Evolutionary conservation across 2,888 invertebrate genomes (phyloP), one percentile per base, ranked within the genome.

Genomic region (Acleris holmiana): DNA sequence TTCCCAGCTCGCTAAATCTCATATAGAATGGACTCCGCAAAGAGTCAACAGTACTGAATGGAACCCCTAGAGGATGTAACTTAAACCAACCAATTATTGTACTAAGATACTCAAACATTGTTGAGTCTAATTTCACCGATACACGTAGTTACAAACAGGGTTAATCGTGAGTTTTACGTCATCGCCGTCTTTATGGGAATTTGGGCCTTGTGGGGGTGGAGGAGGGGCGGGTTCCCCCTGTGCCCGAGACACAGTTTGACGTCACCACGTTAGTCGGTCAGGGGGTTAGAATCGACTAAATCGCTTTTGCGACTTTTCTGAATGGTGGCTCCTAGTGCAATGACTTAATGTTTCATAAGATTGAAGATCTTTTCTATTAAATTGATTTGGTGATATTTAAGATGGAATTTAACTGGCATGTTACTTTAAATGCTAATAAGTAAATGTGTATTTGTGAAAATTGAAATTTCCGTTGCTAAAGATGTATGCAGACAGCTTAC

Each of bases 201-300:
- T 69, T 77, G 71, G 73, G 68, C 80, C 71, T 72, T 82, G 76
- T 59, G 59, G 29, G 57, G 47, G 29, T 59, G 53, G 57, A 23
- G 41, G 68, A 75, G 78, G 76, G 88, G 86, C 89, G 81, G 89
- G 87, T 89, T 88, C 88, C 82, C 87, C 82, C 86, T 80, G 78
- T 82, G 79, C 73, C 79, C 86, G 87, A 88, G 86, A 83, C 77
- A 83, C 85, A 85, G 78, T 89, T 87, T 89, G 86, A 91, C 89
- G 91, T 89, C 89, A 88, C 79, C 73, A 83, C 73, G 83, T 83
- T 76, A 69, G 73, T 67, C 65, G 74, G 67, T 69, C 67, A 70
- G 58, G 66, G 62, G 54, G 41, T 70, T 67, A 67, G 66, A 63
- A 69, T 72, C 71, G 70, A 51, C 46, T 21, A 47, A 21, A 19